These are phyloP conservation scores for Cyphomyrmex costatus DNA, from an alignment of 1,140 invertebrate species.

Conservation along the genomic window DNA sequence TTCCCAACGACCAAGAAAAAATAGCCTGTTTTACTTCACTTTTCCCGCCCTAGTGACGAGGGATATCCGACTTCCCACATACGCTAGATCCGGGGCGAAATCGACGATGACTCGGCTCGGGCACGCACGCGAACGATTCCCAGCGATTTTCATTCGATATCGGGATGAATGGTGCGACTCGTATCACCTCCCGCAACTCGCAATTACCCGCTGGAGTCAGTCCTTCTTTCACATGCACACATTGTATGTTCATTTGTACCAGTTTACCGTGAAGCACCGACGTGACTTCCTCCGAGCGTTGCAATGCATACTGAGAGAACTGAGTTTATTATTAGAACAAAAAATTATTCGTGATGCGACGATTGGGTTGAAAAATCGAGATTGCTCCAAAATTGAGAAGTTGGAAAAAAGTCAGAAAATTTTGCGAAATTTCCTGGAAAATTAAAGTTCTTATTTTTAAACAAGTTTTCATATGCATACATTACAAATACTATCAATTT, in stretches of 20 bases:
- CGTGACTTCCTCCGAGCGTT: neutral
- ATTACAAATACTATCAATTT: no score
- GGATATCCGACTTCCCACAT: slow-evolving; percentile 35
- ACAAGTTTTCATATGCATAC: no score
- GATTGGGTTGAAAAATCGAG: no score
- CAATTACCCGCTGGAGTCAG: slow-evolving; percentile 42
- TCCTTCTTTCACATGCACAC: slow-evolving; percentile 32
- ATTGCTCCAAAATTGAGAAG: no score
- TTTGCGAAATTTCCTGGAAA: no score
- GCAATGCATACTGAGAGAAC: no score
- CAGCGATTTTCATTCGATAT: slow-evolving; percentile 54
- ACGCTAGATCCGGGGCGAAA: slow-evolving; percentile 29
- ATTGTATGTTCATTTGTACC: slow-evolving; percentile 60
- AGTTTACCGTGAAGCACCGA: neutral
- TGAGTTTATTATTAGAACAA: no score
- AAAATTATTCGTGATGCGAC: no score
- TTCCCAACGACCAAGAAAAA: neutral
- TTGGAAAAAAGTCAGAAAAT: no score
- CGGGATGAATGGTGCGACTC: slow-evolving; percentile 54
- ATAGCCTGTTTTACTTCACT: neutral
- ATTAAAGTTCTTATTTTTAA: no score
- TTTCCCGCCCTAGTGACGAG: slow-evolving; percentile 29
- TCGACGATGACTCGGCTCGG: slow-evolving; percentile 9
- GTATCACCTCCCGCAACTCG: slow-evolving; percentile 46
- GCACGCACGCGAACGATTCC: slow-evolving; percentile 51